phyloP scores from a whole-genome alignment of 92 coral and sea anemone genomes.

The Palythoa grandiflora region DNA sequence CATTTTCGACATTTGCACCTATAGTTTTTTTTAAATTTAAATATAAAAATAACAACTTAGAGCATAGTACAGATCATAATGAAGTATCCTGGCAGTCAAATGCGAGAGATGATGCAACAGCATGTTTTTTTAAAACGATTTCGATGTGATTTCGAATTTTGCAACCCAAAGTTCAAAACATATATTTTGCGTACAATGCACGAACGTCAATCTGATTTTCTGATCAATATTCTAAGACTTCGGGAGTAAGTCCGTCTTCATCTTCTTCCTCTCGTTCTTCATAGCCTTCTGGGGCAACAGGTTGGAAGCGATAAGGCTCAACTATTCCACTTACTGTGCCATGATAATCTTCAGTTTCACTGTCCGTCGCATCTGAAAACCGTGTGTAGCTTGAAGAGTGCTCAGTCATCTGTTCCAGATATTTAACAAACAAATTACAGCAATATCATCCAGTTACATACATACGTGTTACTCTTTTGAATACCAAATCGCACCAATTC shows the following conservation, averaged over 20 bases:
- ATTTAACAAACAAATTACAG: too few species aligned
- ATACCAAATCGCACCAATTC: background rate
- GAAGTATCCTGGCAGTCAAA: background rate
- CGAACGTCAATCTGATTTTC: background rate
- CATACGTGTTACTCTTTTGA: too few species aligned
- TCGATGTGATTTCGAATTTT: background rate
- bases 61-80: background rate
- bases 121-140: background rate
- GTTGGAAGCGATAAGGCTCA: too few species aligned
- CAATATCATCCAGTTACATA: background rate
- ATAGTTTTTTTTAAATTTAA: background rate
- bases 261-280: too few species aligned
- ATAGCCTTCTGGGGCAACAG: too few species aligned
- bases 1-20: constrained; percentile 6
- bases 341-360: too few species aligned
- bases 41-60: background rate
- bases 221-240: background rate
- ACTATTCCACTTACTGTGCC: too few species aligned
- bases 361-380: too few species aligned
- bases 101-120: background rate
- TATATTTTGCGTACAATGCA: background rate
- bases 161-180: background rate
- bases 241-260: too few species aligned
- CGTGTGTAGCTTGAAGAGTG: too few species aligned
- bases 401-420: too few species aligned